Evolutionary conservation across 2,797 vertebrate genomes (phyloP), one percentile per base, ranked within the genome.

Genomic region (Decapterus maruadsi): DNA sequence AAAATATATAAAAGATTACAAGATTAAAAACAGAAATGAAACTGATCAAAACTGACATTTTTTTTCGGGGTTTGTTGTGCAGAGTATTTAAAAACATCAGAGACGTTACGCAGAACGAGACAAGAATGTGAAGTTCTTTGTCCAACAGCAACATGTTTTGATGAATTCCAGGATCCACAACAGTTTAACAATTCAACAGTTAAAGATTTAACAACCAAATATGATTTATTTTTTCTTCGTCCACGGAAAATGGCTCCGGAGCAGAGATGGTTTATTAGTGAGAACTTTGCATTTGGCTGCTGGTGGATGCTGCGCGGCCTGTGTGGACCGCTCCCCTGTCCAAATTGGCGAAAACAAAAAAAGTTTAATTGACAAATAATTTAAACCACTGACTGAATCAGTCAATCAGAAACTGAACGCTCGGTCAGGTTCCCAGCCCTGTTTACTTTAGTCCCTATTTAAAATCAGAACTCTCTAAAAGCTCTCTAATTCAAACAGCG

Each of bases 121-220:
- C 45, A 73, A 14, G 53, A 68, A 48, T 38, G 36, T 48, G 10
- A 9, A 9, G 45, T 53, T 56, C 48, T 54, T 42, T 11, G 13
- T 75, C 58, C 71, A 83, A 75, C 31, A 48, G 38, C 54, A 71
- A 72, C 72, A 45, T 2, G 8, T 43, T 48, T 38, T 58, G 61
- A 61, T 66, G n/a, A 62, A 48, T n/a, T 22, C 31, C 45, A 56
- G 31, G 40, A 51, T 65, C 22, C 48, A 56, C 42, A n/a, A 34
- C 45, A 64, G 54, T 50, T 40, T 9, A 55, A 53, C 57, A 61
- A 16, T 43, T 50, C 3, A 13, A 2, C 54, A 16, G 19, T 38
- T 36, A 61, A 26, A 61, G 16, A 59, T 61, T 67, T n/a, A 55
- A 36, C 55, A 68, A 38, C 38, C 14, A 53, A 16, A 53, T 43